Evolutionary conservation across 1,140 invertebrate genomes (phyloP).

Genomic region (Ptiloglossa arizonensis): DNA sequence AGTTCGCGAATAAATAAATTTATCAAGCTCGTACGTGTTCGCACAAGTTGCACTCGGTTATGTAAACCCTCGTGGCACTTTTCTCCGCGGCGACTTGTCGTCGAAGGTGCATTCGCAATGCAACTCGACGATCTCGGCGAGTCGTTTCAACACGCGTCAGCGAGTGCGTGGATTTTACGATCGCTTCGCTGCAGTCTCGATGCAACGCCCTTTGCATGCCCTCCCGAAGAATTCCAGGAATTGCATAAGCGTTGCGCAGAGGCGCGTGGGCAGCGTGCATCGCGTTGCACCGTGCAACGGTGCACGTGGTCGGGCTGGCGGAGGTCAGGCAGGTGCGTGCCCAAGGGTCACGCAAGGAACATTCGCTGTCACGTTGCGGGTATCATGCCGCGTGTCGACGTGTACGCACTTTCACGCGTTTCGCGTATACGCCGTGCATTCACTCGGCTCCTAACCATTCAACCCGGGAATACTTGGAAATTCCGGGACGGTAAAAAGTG

Average conservation of each 20-base stretch:
- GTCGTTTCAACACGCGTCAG: neutral
- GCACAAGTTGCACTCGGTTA: too few species aligned
- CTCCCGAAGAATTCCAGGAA: constrained; percentile 56
- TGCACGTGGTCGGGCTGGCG: constrained; percentile 46
- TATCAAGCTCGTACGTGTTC: too few species aligned
- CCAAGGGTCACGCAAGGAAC: constrained; percentile 68
- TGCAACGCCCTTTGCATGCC: constrained; percentile 45
- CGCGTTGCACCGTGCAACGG: constrained; percentile 20
- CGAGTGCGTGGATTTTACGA: constrained; percentile 45
- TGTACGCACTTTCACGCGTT: constrained; percentile 61
- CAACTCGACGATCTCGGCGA: neutral
- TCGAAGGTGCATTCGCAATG: neutral
- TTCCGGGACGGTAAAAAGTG: neutral
- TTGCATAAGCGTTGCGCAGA: constrained; percentile 66
- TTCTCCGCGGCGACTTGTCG: neutral
- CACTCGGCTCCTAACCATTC: neutral
- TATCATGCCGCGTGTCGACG: constrained; percentile 54
- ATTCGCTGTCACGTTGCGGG: constrained; percentile 66
- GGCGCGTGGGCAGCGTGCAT: constrained; percentile 70
- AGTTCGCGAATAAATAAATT: too few species aligned
- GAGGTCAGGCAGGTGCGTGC: constrained; percentile 78
- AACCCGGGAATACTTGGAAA: neutral
- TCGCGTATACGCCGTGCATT: constrained; percentile 33
- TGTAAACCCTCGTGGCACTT: too few species aligned
- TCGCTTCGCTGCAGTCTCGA: neutral